Evolutionary conservation across 2,888 invertebrate species (phyloP).

Genomic region (Erebia palarica): DNA sequence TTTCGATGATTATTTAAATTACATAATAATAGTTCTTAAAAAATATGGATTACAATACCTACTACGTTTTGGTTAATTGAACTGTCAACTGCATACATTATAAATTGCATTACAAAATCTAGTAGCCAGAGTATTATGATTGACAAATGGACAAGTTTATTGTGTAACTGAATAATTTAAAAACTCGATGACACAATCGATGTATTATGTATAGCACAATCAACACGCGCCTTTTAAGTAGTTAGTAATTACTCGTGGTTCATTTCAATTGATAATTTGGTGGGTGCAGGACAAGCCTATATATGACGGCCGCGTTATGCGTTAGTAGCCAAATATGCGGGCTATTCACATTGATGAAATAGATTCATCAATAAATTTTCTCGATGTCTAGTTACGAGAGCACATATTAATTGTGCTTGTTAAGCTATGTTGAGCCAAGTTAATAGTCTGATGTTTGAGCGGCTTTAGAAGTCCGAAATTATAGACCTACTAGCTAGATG

Average conservation of each 20-base stretch:
- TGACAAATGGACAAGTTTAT: conserved; percentile 23
- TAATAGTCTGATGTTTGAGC: too few relatives aligned
- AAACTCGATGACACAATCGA: conserved; percentile 13
- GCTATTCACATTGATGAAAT: too few relatives aligned
- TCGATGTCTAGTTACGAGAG: too few relatives aligned
- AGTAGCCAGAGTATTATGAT: conserved; percentile 11
- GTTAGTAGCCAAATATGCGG: too few relatives aligned
- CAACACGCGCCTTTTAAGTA: conserved; percentile 5
- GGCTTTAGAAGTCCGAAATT: too few relatives aligned
- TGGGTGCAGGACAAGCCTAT: background rate
- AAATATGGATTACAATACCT: too few relatives aligned
- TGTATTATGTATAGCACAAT: conserved; percentile 5
- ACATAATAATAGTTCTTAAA: conserved; percentile 9
- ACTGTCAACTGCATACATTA: too few relatives aligned
- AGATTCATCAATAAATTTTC: too few relatives aligned
- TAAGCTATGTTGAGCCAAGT: too few relatives aligned
- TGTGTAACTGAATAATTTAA: conserved; percentile 24
- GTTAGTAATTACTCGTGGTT: background rate
- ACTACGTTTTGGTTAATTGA: too few relatives aligned
- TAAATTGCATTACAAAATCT: conserved; percentile 10
- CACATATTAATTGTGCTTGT: too few relatives aligned
- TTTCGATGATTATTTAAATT: background rate
- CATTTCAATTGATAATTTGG: conserved; percentile 23
- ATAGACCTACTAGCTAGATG: too few relatives aligned
- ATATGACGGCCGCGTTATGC: background rate